Percentiles rank a stretch among this genome's conserved stretches.
phyloP scores from a whole-genome alignment of 2,113 vertebrate species.

The Mystacornis crossleyi region DNA sequence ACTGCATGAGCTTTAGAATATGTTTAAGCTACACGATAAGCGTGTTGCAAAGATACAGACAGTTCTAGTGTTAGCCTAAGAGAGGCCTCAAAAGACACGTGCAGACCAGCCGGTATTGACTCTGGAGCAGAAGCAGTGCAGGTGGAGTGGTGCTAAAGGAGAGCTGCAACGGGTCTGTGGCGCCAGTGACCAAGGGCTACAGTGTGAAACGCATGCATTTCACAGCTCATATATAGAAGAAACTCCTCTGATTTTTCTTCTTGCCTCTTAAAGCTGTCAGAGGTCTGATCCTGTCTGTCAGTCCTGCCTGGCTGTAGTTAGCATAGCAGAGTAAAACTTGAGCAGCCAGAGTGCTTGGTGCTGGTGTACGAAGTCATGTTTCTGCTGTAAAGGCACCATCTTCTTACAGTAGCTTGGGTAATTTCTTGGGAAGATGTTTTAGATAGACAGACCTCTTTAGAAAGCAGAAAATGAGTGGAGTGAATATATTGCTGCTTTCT shows the following conservation, averaged over 20 bases:
- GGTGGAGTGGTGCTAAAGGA: fast-evolving
- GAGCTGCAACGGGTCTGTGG: background rate
- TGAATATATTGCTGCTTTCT: background rate
- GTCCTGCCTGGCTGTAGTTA: background rate
- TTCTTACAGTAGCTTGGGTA: background rate
- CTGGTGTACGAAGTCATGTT: background rate
- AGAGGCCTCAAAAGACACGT: background rate
- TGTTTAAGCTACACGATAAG: background rate
- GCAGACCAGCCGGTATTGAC: background rate
- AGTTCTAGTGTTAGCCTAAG: background rate
- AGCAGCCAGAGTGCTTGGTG: background rate
- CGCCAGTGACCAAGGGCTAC: background rate
- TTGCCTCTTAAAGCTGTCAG: background rate
- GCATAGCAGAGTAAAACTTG: background rate
- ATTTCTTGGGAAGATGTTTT: background rate
- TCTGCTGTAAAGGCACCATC: background rate
- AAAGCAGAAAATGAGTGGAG: background rate
- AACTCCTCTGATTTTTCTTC: background rate
- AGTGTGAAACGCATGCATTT: background rate
- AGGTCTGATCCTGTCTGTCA: background rate
- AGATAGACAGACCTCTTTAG: background rate
- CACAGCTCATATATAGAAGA: background rate
- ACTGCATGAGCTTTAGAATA: background rate
- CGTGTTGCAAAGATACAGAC: background rate
- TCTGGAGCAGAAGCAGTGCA: background rate